Evolutionary conservation across 2,797 vertebrate species (phyloP), one percentile per base, ranked within the genome.

Genomic region (Clarias pachynema): DNA sequence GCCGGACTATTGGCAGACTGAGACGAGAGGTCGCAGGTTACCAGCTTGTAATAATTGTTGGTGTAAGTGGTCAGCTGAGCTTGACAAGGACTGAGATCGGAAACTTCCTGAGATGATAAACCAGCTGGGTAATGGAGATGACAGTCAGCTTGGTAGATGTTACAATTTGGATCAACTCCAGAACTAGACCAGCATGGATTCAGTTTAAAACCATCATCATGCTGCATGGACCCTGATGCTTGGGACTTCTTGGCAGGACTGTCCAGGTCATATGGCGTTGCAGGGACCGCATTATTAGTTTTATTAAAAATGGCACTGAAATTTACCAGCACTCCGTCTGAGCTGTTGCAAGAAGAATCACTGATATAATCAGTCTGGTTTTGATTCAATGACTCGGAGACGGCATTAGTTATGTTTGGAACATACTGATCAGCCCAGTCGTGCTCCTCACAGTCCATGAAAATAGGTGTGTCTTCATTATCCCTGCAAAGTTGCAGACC

Each of bases 31-130:
- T 99, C 98, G 88, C 97, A 99, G 0, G 96, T 97, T 88, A 99
- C 98, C 70, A 99, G 95, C 89, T 98, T 99, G 85, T 99, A 99
- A 91, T 99, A 99, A 92, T 98, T 99, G 92, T 98, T 97, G 81
- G 97, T 97, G 90, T 97, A 96, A 87, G 95, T 96, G 69, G 96
- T 93, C 0, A 99, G 92, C 90, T 97, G 97, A 91, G 96, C 96
- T 88, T 97, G 97, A 92, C 97, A 97, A 60, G 96, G 94, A 0
- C 95, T 95, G 86, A 98, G 94, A 87, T 98, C 97, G 0, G 94
- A 92, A 0, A 87, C 88, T 79, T 96, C 95, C 18, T 95, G 93
- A 26, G 96, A 95, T 16, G 95, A 94, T 0, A 95, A 87, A 79
- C 93, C 93, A 14, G 49, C 49, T 53, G 49, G 49, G 49, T 53